phyloP scores from a whole-genome alignment of 2,888 invertebrate genomes.

The Epirrita christyi region DNA sequence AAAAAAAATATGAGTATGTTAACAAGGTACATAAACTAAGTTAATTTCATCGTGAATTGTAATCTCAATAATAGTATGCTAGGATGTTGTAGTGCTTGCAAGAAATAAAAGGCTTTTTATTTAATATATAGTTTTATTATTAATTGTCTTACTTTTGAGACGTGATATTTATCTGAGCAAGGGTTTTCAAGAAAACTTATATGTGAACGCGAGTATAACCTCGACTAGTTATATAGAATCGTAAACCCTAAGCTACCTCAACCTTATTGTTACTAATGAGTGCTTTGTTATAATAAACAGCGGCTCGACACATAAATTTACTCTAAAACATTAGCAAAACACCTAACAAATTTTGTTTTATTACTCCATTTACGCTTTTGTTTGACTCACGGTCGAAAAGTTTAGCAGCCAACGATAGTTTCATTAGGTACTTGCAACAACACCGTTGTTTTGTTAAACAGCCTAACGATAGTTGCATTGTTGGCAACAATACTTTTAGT shows the following conservation, averaged over 20 bases:
- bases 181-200: background rate
- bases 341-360: conserved; percentile 40
- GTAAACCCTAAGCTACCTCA: conserved; percentile 2
- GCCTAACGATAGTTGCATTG: no score
- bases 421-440: no score
- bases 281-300: conserved; percentile 32
- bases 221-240: background rate
- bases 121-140: no score
- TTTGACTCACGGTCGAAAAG: conserved; percentile 25
- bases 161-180: background rate
- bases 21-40: no score
- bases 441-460: no score
- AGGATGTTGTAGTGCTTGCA: no score
- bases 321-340: conserved; percentile 36
- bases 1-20: no score
- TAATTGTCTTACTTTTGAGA: background rate
- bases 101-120: no score
- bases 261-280: conserved; percentile 30
- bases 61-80: no score
- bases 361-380: conserved; percentile 31
- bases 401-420: background rate
- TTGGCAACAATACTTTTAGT: no score
- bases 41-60: no score
- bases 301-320: conserved; percentile 34
- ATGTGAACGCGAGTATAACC: background rate